phyloP scores from a whole-genome alignment of 2,888 invertebrate species.

The Erpobdella octoculata region DNA sequence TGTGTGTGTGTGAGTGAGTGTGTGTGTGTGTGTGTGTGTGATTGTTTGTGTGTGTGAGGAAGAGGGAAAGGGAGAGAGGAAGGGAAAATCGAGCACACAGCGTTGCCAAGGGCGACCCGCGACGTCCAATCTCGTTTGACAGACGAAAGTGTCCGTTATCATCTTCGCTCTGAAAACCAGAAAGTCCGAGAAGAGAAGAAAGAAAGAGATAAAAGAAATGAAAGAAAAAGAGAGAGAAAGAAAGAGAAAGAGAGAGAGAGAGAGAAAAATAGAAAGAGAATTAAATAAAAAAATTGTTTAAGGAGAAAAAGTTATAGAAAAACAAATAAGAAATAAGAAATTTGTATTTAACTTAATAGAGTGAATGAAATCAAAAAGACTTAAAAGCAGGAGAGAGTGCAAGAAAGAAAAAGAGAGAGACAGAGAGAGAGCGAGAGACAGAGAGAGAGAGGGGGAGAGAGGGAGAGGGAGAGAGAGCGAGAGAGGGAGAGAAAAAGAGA shows the following conservation, averaged over 20 bases:
- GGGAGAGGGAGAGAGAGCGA: no score
- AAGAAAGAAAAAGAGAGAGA: conserved; percentile 1
- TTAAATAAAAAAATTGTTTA: background rate
- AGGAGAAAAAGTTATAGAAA: background rate
- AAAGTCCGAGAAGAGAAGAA: no score
- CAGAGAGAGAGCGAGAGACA: no score
- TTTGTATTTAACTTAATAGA: background rate
- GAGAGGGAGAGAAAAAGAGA: background rate
- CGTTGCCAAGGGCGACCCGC: conserved; percentile 7
- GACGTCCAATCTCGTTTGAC: conserved; percentile 6
- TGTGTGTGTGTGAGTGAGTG: no score
- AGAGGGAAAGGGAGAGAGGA: background rate
- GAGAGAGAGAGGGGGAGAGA: conserved; percentile 2
- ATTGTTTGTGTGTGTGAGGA: no score
- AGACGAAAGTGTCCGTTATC: background rate
- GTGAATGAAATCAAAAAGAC: background rate
- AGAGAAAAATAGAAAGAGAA: background rate
- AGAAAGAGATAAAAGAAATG: no score
- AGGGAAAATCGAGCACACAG: background rate
- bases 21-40: no score
- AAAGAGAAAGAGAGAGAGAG: background rate
- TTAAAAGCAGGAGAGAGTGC: background rate
- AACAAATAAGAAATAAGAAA: background rate
- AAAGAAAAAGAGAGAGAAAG: background rate
- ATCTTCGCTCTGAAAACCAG: background rate